Evolutionary conservation across 2,888 invertebrate genomes (phyloP).

Genomic region (Athalia circularis): DNA sequence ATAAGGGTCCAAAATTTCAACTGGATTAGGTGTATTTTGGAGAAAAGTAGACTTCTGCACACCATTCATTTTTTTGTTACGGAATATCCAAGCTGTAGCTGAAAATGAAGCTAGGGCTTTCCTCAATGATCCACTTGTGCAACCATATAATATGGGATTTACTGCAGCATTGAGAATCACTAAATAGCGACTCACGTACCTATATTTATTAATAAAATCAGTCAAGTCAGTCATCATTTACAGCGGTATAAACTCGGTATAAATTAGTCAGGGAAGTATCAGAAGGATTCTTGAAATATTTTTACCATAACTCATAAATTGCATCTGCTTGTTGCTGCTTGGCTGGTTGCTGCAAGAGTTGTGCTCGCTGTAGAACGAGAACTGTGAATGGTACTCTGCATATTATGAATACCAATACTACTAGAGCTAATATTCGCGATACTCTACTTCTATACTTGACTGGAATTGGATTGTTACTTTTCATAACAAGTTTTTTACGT

Average conservation of each 20-base stretch:
- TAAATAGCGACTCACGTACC: slow-evolving; percentile 83
- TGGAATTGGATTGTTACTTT: slow-evolving; percentile 79
- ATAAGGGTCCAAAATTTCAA: slow-evolving; percentile 53
- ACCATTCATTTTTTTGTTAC: slow-evolving; percentile 48
- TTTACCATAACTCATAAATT: slow-evolving; percentile 60
- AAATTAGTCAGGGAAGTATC: slow-evolving; percentile 16
- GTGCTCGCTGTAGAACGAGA: slow-evolving; percentile 80
- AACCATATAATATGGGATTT: slow-evolving; percentile 87
- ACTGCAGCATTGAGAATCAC: slow-evolving; percentile 84
- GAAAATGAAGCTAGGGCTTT: slow-evolving; percentile 77
- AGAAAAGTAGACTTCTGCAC: slow-evolving; percentile 44
- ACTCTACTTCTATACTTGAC: slow-evolving; percentile 82
- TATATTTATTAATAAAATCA: slow-evolving; percentile 74
- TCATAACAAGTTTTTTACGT: slow-evolving; percentile 79
- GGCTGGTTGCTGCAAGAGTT: slow-evolving; percentile 71
- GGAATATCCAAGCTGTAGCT: slow-evolving; percentile 57
- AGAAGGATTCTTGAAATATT: slow-evolving; percentile 26
- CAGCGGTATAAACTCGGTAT: neutral
- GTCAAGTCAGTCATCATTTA: neutral
- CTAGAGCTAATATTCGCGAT: slow-evolving; percentile 82
- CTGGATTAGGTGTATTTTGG: slow-evolving; percentile 40
- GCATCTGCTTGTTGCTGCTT: slow-evolving; percentile 57
- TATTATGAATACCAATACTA: slow-evolving; percentile 81
- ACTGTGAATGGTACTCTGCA: slow-evolving; percentile 86
- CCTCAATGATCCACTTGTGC: slow-evolving; percentile 82